phyloP scores from a whole-genome alignment of 2,888 invertebrate genomes.

The Acanthosepion pharaonis region DNA sequence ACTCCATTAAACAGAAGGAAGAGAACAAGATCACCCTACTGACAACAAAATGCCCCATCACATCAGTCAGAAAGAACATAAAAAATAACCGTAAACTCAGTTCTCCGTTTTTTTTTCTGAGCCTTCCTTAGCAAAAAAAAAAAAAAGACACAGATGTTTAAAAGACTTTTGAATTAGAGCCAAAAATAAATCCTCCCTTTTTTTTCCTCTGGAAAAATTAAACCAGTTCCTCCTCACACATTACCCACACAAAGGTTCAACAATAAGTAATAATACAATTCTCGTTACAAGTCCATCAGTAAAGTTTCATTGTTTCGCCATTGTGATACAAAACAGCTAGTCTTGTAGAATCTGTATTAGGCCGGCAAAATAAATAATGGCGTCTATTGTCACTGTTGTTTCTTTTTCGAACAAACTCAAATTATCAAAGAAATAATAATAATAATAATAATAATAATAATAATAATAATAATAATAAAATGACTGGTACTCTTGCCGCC shows the following conservation, averaged over 20 bases:
- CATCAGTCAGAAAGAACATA: background rate
- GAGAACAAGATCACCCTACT: background rate
- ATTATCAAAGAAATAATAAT: background rate
- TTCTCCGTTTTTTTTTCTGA: background rate
- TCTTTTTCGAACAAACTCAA: background rate
- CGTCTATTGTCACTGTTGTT: background rate
- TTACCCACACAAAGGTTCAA: background rate
- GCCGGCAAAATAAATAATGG: background rate
- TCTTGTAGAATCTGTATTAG: background rate
- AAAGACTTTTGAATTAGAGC: background rate
- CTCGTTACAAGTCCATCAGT: background rate
- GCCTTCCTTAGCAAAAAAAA: background rate
- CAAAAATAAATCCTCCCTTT: background rate
- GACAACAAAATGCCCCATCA: background rate
- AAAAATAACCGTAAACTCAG: background rate
- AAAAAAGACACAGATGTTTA: background rate
- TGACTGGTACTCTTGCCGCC: background rate
- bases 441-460: too few species aligned
- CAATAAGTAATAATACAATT: background rate
- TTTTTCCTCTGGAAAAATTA: background rate
- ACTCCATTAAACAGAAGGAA: background rate
- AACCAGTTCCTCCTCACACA: background rate
- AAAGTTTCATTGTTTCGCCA: background rate
- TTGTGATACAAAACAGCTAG: background rate
- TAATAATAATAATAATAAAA: background rate